Base-by-base conservation (phyloP, 2,888 invertebrate species). In the Dendrolimus houi region DNA sequence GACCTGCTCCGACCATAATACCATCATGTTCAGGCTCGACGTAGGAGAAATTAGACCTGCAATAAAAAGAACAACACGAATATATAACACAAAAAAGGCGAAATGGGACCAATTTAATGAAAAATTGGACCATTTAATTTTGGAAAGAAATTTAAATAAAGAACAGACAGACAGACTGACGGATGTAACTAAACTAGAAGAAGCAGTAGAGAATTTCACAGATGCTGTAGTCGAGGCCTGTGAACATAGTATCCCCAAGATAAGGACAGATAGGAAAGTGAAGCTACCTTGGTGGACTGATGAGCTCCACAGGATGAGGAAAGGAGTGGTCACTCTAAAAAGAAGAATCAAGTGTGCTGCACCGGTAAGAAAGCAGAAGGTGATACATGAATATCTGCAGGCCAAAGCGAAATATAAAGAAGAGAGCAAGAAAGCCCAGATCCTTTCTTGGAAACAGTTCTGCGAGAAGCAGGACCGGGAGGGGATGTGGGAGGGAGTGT, bases 381-480 rank as follows among this genome's bases (percentile, higher is more conserved):
- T 57, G 2, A 41, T 57, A 2, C 29, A 9, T n/a, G 52, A 55
- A 3, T 57, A 54, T 17, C 55, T 57, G 52, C 10, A 57, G 41
- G 7, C 17, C 17, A 17, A 17, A 17, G 17, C 17, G 1, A 2
- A 17, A 2, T 17, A 17, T 2, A 17, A 17, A 8, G 8, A 12
- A 2, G 41, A 2, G 7, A 41, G 29, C 0, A 10, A 1, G 9
- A 52, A 14, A 41, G 52, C 57, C n/a, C 54, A 41, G 40, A 40
- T 13, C n/a, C 29, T 3, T 8, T 42, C 10, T n/a, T 56, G 40
- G 55, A 55, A 17, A 57, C 29, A 7, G 8, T 64, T 13, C 29
- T 66, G 58, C 53, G 9, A 12, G 6, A 58, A 6, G 41, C 64
- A 3, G 61, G 60, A 57, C 57, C 61, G 10, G 58, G 63, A 41